These are phyloP conservation scores for Coremacera marginata DNA, from an alignment of 2,888 invertebrate species.

Conservation along the genomic window DNA sequence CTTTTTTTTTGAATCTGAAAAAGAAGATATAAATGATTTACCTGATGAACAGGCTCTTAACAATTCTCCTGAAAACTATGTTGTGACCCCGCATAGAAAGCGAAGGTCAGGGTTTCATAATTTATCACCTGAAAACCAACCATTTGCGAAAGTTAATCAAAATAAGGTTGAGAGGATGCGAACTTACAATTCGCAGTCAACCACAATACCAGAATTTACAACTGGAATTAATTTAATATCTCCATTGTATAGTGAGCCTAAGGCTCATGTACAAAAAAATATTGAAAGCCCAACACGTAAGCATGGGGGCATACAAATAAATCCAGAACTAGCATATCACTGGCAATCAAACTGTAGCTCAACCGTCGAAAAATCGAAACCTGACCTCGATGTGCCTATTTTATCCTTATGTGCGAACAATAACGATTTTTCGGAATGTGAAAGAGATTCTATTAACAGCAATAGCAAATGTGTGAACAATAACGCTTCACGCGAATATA, in stretches of 20 bases:
- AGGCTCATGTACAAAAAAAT: constrained; percentile 50
- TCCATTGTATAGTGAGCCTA: constrained; percentile 44
- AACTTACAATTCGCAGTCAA: constrained; percentile 76
- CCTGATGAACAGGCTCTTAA: constrained; percentile 80
- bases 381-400: constrained; percentile 60
- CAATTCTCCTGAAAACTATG: constrained; percentile 85
- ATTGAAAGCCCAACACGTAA: constrained; percentile 59
- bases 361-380: constrained; percentile 61
- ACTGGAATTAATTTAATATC: constrained; percentile 63
- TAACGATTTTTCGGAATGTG: constrained; percentile 51
- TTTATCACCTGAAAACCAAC: constrained; percentile 88
- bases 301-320: constrained; percentile 67
- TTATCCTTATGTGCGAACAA: constrained; percentile 56
- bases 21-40: constrained; percentile 72
- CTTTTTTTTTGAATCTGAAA: constrained; percentile 71
- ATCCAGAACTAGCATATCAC: constrained; percentile 70
- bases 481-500: constrained; percentile 84
- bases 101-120: constrained; percentile 89
- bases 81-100: constrained; percentile 89
- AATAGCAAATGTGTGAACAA: constrained; percentile 50
- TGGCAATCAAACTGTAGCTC: constrained; percentile 65
- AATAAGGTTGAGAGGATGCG: constrained; percentile 81
- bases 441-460: constrained; percentile 5
- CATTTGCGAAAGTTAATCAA: constrained; percentile 85
- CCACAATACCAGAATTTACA: constrained; percentile 77